Evolutionary conservation across 2,797 vertebrate species (phyloP), one percentile per base, ranked within the genome.

Genomic region (Clamator glandarius): DNA sequence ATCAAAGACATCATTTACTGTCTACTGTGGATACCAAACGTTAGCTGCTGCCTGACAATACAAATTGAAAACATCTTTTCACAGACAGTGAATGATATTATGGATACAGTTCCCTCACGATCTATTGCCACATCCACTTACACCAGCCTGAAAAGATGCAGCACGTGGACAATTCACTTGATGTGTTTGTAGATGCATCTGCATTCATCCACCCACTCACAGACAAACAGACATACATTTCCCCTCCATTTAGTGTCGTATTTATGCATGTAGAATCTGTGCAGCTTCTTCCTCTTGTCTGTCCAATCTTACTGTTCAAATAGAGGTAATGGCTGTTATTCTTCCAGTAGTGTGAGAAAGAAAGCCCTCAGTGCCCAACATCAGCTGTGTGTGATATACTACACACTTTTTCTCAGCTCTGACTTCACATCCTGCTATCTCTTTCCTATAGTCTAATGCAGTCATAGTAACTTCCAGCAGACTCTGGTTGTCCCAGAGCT

Each of bases 1-100:
- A 52, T 18, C 74, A 79, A 87, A 86, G 87, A 35, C 84, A 84
- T 89, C 46, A 51, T 69, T 87, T 89, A 36, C 57, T 85, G 66
- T 85, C 67, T 76, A 9, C 31, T n/a, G 5, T 39, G 24, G 39
- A 20, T 84, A 39, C 25, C 11, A 80, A 83, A 61, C 11, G 24
- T 16, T 16, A 54, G 26, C n/a, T 84, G 41, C 44, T 42, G 5
- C 1, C 1, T 57, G 63, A 54, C 19, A 23, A 46, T 58, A 23
- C 36, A 80, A 77, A 46, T 4, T 79, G 44, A 68, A 81, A 84
- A 55, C 25, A 35, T 5, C 29, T 87, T 58, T 78, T 67, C 70
- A 48, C 35, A 42, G 58, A 17, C 10, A 67, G n/a, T 73, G 51
- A n/a, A 20, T 58, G 42, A 6, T 44, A 4, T 39, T 44, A 31